Evolutionary conservation across 2,888 invertebrate genomes (phyloP), one percentile per base, ranked within the genome.

Genomic region (Erebia aethiops): DNA sequence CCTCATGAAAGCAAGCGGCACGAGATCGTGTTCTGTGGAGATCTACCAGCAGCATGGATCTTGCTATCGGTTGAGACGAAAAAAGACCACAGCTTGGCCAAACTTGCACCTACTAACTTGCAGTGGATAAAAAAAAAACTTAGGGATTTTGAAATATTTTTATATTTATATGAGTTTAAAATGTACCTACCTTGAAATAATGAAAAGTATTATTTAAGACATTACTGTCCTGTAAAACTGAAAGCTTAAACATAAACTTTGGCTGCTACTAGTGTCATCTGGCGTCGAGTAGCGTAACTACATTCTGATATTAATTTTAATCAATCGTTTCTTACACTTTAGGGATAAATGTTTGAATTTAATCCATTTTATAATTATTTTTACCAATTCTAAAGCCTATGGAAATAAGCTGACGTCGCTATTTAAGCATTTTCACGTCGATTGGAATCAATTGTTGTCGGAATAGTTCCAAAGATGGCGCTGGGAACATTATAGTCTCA

Each of bases 201-300:
- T 11, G 3, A 46, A 46, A 11, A 46, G 46, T 46, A 46, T 46
- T 46, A 1, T 46, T 13, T 5, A 16, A 18, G 9, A 18, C 9
- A 16, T 16, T n/a, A 16, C 9, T 54, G 9, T 54, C n/a, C 9
- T 7, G 16, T 54, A 54, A 54, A 56, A 56, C 11, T 11, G 11
- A 58, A 16, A 16, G 13, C 10, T 60, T 16, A 11, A 43, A 54
- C n/a, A 16, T 16, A 51, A 35, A 3, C n/a, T 43, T 61, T 16
- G 0, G 14, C 1, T 21, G 11, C 16, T 8, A 14, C 41, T 49
- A 18, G 43, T 74, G 91, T 87, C 91, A 91, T 89, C 92, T 92
- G 83, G 81, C 76, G 84, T 63, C 71, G 87, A 90, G 89, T 92
- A 90, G 92, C 86, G 43, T 52, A 79, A 87, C 77, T 1, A 56